Evolutionary conservation across 2,113 vertebrate genomes (phyloP).

Genomic region (Actenoides hombroni): DNA sequence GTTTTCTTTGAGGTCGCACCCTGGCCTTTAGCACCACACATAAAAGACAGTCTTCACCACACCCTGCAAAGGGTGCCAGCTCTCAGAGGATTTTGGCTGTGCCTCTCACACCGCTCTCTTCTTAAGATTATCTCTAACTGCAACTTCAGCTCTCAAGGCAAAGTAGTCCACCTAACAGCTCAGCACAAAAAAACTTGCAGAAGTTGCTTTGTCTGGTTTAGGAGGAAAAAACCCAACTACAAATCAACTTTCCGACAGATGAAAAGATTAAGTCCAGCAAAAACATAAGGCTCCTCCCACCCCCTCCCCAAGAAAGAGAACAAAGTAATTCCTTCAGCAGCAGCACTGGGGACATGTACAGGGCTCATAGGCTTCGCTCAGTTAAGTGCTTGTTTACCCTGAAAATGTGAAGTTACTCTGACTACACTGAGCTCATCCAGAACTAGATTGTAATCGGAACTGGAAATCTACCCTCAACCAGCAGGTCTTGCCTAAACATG

Average conservation of each 20-base stretch:
- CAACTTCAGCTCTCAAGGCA: conserved; percentile 1
- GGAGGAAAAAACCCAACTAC: neutral
- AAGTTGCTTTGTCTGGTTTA: neutral
- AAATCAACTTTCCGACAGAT: neutral
- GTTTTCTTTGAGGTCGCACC: conserved; percentile 71
- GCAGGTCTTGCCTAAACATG: neutral
- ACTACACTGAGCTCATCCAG: conserved; percentile 39
- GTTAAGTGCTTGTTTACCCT: conserved; percentile 22
- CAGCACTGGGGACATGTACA: neutral
- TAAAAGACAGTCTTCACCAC: conserved; percentile 64
- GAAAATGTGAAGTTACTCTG: conserved; percentile 19
- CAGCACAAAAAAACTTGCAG: neutral
- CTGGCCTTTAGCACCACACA: conserved; percentile 69
- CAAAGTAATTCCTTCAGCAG: neutral
- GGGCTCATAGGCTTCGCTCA: neutral
- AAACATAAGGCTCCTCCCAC: neutral
- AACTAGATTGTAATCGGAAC: neutral
- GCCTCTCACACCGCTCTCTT: neutral
- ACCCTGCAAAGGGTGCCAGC: conserved; percentile 62
- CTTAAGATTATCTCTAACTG: conserved; percentile 20
- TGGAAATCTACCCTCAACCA: conserved; percentile 41
- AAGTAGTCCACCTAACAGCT: neutral
- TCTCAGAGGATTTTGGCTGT: conserved; percentile 38
- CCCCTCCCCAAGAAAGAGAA: neutral
- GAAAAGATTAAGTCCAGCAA: neutral